Percentiles rank a stretch among this genome's conserved stretches.
phyloP scores from a whole-genome alignment of 1,140 invertebrate species.

The Leptestheria dahalacensis region DNA sequence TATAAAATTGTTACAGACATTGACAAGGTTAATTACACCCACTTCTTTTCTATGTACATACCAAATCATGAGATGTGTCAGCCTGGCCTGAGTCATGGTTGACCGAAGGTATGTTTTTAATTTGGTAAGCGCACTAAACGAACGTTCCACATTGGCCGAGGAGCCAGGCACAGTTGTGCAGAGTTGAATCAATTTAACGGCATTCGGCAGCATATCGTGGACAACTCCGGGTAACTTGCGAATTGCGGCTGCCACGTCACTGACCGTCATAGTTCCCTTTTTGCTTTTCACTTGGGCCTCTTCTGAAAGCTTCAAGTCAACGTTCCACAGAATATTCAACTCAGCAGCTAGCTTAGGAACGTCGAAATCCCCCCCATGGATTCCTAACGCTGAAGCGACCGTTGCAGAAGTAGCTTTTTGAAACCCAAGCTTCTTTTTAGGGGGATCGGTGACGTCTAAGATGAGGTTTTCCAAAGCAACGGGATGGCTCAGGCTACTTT shows the following conservation, averaged over 20 bases:
- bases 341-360: not conserved
- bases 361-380: not conserved
- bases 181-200: not conserved
- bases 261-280: not conserved
- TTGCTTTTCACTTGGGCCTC: too few species aligned
- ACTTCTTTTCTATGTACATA: not conserved
- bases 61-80: not conserved
- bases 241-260: not conserved
- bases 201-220: not conserved
- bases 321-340: not conserved
- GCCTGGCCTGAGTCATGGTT: not conserved
- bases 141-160: not conserved
- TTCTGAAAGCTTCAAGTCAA: too few species aligned
- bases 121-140: not conserved
- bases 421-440: too few species aligned
- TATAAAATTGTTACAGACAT: too few species aligned
- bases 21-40: too few species aligned
- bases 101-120: not conserved
- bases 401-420: too few species aligned
- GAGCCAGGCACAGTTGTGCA: not conserved
- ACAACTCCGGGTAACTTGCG: not conserved
- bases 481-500: not conserved
- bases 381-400: not conserved
- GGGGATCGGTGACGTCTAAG: not conserved
- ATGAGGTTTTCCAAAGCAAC: not conserved